Base-by-base conservation (phyloP, 2,888 invertebrate species). In the Falcaria lacertinaria region DNA sequence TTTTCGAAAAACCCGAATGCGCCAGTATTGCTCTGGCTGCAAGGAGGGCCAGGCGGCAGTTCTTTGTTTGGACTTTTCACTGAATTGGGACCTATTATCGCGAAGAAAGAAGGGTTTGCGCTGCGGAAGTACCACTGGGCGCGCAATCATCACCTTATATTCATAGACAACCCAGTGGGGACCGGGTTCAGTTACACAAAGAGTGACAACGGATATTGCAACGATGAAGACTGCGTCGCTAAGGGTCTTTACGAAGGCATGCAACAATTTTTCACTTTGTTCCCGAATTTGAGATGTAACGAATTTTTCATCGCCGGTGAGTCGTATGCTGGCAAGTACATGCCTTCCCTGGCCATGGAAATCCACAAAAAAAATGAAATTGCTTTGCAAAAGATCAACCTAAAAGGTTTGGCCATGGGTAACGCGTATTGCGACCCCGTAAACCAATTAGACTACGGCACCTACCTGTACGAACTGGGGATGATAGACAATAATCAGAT, bases 91-190 rank as follows among this genome's bases (percentile, higher is more conserved):
- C 93, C 93, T 0, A 74, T 91, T 32, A 64, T 72, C 39, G 86
- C 90, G 0, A 82, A 65, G 16, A 74, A 79, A 45, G 62, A 71
- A 15, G 79, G 81, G 1, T 80, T 88, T 39, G 52, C 64, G 2
- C 8, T 68, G 3, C 66, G 91, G 45, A 78, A 90, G 43, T 80
- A 90, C 48, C 85, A 91, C 19, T 93, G 93, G 93, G 91, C 91
- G 16, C 61, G 87, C 4, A 82, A 90, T 15, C 85, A 90, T 58
- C 90, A 92, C 50, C 67, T 93, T 36, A 77, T 93, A 32, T 93
- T 91, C 64, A 91, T 93, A 45, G 93, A 93, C 55, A 93, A 92
- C 52, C 93, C 93, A 2, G 93, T 92, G 0, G 92, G 92, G 0
- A 79, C 86, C 34, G 93, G 93, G 0, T 93, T 92, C 61, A 93